phyloP scores from a whole-genome alignment of 2,888 invertebrate species.

The Steinernema scapterisci region DNA sequence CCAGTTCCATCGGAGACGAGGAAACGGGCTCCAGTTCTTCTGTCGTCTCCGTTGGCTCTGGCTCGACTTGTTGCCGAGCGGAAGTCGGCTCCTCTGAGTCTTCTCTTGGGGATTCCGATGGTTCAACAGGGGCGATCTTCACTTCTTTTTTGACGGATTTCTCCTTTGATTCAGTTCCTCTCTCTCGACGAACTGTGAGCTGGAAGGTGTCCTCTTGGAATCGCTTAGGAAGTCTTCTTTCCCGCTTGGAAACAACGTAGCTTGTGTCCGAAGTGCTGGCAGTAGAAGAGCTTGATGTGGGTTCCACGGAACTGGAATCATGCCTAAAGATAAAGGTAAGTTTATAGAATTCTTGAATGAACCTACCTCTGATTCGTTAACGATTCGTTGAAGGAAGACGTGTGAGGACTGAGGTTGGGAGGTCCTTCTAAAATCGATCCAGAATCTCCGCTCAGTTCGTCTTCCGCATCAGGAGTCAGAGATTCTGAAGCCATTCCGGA shows the following conservation, averaged over 20 bases:
- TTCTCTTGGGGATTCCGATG: not conserved
- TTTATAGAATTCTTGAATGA: not conserved
- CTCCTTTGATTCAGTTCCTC: not conserved
- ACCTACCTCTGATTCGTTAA: not conserved
- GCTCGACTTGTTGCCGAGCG: too few species aligned
- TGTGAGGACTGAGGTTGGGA: conserved; percentile 1
- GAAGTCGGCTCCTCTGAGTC: not conserved
- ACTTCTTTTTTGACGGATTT: not conserved
- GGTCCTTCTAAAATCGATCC: not conserved
- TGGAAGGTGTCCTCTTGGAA: not conserved
- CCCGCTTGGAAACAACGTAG: not conserved
- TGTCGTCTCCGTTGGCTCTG: not conserved
- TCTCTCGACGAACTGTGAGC: not conserved
- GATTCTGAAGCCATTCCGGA: not conserved
- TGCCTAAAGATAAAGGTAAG: not conserved
- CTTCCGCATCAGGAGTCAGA: not conserved
- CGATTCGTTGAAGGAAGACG: not conserved
- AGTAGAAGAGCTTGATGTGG: not conserved
- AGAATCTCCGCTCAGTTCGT: not conserved
- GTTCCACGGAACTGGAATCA: not conserved
- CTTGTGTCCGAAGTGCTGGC: not conserved
- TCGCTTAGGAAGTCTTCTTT: not conserved
- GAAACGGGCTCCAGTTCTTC: not conserved
- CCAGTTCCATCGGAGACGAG: not conserved
- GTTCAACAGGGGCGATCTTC: not conserved